Evolutionary conservation across 2,888 invertebrate genomes (phyloP).

Genomic region (Platypus cylindrus): DNA sequence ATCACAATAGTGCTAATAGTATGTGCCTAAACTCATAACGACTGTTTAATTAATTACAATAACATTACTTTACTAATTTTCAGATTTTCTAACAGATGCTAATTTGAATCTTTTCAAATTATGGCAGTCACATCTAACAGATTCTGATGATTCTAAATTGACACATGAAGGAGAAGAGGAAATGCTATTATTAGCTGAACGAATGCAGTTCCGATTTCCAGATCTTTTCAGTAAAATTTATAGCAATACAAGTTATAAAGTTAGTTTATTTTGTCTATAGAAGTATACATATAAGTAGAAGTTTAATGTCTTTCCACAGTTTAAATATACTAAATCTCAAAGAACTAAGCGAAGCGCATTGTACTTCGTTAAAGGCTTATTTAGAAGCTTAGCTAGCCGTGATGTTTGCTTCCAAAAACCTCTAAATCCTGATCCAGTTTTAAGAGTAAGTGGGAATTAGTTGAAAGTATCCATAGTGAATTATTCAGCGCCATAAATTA

Average conservation of each 20-base stretch:
- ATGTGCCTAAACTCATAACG: background rate
- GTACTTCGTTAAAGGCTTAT: constrained; percentile 62
- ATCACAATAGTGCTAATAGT: constrained; percentile 40
- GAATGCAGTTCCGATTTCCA: constrained; percentile 62
- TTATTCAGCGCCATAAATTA: background rate
- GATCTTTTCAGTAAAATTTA: constrained; percentile 48
- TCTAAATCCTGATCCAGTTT: constrained; percentile 36
- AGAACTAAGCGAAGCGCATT: constrained; percentile 63
- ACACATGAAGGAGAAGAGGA: constrained; percentile 66
- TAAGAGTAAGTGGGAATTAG: constrained; percentile 25
- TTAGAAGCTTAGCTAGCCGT: constrained; percentile 49
- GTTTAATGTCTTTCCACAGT: constrained; percentile 37
- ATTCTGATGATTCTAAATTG: constrained; percentile 46
- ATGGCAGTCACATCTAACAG: constrained; percentile 46
- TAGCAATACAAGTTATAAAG: constrained; percentile 42
- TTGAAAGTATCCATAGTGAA: background rate
- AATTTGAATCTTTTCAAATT: constrained; percentile 27
- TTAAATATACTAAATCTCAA: constrained; percentile 65
- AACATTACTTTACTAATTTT: background rate
- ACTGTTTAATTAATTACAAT: background rate
- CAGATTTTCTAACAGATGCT: constrained; percentile 21
- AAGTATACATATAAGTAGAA: too few relatives aligned
- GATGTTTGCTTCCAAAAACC: constrained; percentile 53
- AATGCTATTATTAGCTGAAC: constrained; percentile 55
- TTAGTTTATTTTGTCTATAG: constrained; percentile 9